Evolutionary conservation across 2,797 vertebrate species (phyloP).

Genomic region (Mormyrops boulengeri): DNA sequence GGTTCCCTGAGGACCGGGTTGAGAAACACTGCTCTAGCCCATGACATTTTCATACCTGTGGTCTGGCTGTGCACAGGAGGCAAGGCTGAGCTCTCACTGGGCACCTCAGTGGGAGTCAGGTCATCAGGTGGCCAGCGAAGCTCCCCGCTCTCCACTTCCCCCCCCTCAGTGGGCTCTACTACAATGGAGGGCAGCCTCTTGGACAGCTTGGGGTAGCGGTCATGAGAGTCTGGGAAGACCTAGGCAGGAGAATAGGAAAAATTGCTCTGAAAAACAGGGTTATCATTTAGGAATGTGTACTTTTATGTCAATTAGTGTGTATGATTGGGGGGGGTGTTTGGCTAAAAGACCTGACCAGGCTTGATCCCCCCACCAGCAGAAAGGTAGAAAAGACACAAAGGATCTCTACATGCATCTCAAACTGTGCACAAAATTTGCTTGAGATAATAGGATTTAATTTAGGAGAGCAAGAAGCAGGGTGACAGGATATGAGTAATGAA

Average conservation of each 20-base stretch:
- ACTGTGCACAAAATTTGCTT: background rate
- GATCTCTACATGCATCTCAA: background rate
- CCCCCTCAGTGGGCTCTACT: conserved; percentile 73
- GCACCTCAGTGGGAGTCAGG: conserved; percentile 55
- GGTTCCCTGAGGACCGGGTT: background rate
- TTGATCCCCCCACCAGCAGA: background rate
- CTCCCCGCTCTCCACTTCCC: conserved; percentile 82
- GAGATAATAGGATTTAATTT: background rate
- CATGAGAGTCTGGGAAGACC: conserved; percentile 21
- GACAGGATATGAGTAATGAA: conserved; percentile 3
- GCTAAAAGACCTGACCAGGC: background rate
- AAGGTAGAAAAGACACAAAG: background rate
- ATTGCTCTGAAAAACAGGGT: background rate
- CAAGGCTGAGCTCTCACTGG: background rate
- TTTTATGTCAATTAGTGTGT: background rate
- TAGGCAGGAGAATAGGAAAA: background rate
- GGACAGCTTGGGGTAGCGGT: conserved; percentile 77
- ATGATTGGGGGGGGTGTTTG: background rate
- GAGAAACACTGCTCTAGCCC: background rate
- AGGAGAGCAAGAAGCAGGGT: background rate
- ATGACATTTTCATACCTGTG: conserved; percentile 1
- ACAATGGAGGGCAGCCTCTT: conserved; percentile 83
- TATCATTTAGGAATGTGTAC: background rate
- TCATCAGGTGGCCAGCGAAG: conserved; percentile 84
- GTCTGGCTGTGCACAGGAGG: conserved; percentile 12